Conservation (phyloP, 2,888 invertebrate genomes). For the Amphipyra berbera region DNA sequence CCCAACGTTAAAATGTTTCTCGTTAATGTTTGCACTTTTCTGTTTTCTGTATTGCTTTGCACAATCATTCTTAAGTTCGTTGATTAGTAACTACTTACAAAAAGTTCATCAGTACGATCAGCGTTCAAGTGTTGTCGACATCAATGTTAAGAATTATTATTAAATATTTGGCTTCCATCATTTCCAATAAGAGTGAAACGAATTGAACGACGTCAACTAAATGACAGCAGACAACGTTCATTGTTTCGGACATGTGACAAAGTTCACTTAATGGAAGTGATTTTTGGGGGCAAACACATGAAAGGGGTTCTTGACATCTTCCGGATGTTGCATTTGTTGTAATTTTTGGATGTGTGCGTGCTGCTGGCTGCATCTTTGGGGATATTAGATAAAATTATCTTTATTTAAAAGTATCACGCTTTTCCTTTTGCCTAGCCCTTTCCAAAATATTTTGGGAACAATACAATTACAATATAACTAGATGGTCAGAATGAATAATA, state of each 20-base stretch:
- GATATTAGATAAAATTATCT: not conserved
- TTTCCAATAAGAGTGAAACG: slow-evolving; percentile 34
- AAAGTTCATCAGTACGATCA: not conserved
- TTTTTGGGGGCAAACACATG: slow-evolving; percentile 72
- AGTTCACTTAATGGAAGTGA: slow-evolving; percentile 77
- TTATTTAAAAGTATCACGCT: not conserved
- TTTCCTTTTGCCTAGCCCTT: not conserved
- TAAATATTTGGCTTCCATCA: slow-evolving; percentile 1
- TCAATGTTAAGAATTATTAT: slow-evolving; percentile 4
- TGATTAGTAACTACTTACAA: not conserved
- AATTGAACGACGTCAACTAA: slow-evolving; percentile 40
- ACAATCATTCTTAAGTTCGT: too few relatives aligned
- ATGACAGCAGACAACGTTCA: slow-evolving; percentile 49
- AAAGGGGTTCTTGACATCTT: slow-evolving; percentile 82
- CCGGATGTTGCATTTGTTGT: slow-evolving; percentile 84
- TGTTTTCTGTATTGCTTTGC: not conserved
- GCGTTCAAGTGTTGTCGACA: not conserved
- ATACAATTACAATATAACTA: too few relatives aligned
- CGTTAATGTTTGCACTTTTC: not conserved
- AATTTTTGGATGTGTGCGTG: slow-evolving; percentile 37
- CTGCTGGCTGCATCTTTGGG: slow-evolving; percentile 8
- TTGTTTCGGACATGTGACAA: slow-evolving; percentile 80
- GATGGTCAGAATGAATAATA: too few relatives aligned
- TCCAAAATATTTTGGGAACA: not conserved
- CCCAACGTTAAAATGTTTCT: not conserved